Evolutionary conservation across 2,888 invertebrate genomes (phyloP), one percentile per base, ranked within the genome.

Genomic region (Drosophila setosimentum): DNA sequence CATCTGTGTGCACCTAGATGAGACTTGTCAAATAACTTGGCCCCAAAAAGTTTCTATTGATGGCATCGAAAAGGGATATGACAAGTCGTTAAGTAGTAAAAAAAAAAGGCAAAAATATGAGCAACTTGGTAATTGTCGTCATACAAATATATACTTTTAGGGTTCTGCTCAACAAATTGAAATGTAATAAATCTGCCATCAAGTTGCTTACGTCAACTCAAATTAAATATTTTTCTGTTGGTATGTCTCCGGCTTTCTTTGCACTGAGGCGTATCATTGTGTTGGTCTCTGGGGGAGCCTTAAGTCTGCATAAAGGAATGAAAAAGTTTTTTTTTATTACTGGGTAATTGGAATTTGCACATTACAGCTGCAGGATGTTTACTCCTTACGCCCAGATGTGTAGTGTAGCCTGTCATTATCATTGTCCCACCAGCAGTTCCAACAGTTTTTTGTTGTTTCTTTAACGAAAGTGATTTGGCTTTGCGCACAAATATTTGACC

Each of bases 281-380:
- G 5, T 40, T 40, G 40, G 45, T 8, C 7, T 16, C 45, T 16
- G 24, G 4, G 21, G 45, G 24, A 45, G 8, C 60, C 53, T 50
- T 53, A 54, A 66, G 69, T 55, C 55, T 42, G 62, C 18, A 13
- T 16, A 55, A 8, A 37, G 69, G 57, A 77, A 85, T 73, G 87
- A 76, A 73, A 76, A 90, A 90, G 76, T 89, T 85, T 79, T 79
- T 83, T 87, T 24, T 85, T 89, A 90, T 85, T 90, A 85, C 87
- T 68, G 76, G 73, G 59, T 91, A 90, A 85, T 85, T 90, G 89
- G 68, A 89, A 73, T 72, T 83, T 69, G 68, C 61, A 73, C 55
- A 62, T 50, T 54, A 37, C 35, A 24, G 73, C 58, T 75, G 51
- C 64, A 69, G 68, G 65, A 70, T 62, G 55, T 49, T 66, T 71